Percentiles rank a stretch among this genome's conserved stretches.
phyloP scores from a whole-genome alignment of 2,797 vertebrate species.

The Lateolabrax maculatus region DNA sequence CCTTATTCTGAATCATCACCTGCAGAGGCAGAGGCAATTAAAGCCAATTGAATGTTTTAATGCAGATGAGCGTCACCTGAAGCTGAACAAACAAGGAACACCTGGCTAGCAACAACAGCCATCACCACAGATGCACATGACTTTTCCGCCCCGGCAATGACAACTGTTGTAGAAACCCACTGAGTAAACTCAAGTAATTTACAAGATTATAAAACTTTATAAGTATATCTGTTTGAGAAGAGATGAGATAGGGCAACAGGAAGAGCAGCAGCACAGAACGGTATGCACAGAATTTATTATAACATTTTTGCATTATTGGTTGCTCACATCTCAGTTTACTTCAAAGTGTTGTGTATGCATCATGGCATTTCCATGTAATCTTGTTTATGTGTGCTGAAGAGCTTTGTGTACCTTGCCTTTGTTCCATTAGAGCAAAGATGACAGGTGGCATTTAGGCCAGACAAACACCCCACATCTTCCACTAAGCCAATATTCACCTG shows the following conservation, averaged over 20 bases:
- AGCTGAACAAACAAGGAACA: conserved; percentile 81
- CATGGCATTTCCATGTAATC: conserved; percentile 36
- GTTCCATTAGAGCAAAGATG: conserved; percentile 76
- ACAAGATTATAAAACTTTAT: background rate
- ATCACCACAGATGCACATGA: conserved; percentile 51
- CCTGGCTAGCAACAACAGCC: conserved; percentile 80
- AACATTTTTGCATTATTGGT: background rate
- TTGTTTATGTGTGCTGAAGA: conserved; percentile 33
- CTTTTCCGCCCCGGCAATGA: conserved; percentile 33
- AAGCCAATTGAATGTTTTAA: conserved; percentile 75
- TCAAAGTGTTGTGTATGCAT: conserved; percentile 37
- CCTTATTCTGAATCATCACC: conserved; percentile 60
- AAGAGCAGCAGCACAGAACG: background rate
- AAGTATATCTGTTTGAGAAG: background rate
- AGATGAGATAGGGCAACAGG: background rate
- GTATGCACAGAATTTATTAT: conserved; percentile 8
- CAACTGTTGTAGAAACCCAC: conserved; percentile 37
- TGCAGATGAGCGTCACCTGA: conserved; percentile 80
- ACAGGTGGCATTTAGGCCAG: conserved; percentile 91
- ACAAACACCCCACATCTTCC: conserved; percentile 86
- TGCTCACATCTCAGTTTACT: background rate
- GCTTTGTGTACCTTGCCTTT: conserved; percentile 63
- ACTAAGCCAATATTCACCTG: conserved; percentile 88
- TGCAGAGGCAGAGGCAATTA: conserved; percentile 67
- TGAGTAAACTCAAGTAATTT: background rate